Conservation (phyloP, 2,113 vertebrate genomes). For the Ellobius talpinus region DNA sequence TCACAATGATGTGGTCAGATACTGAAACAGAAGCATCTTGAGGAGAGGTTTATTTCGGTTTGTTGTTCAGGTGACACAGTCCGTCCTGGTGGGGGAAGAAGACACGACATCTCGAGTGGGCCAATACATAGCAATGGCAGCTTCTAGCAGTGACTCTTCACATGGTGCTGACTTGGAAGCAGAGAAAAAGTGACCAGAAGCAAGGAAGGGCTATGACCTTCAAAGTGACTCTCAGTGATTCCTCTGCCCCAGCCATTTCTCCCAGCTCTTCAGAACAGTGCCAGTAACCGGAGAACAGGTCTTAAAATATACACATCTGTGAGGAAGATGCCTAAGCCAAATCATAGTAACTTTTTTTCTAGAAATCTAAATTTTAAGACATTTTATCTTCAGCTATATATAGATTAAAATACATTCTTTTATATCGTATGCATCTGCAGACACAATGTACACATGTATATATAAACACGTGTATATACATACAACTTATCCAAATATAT, state of each 20-base stretch:
- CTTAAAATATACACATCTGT: background rate
- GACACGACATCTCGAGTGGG: background rate
- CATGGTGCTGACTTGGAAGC: background rate
- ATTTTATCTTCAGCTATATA: slow-evolving; percentile 20
- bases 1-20: background rate
- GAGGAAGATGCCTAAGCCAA: background rate
- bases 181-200: background rate
- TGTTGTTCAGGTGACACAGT: background rate
- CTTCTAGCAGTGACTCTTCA: background rate
- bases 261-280: background rate
- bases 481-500: background rate
- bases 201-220: background rate
- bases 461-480: background rate
- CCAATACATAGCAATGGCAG: background rate
- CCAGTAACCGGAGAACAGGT: background rate
- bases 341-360: background rate
- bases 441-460: background rate
- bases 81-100: background rate
- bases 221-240: background rate
- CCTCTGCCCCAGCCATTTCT: background rate
- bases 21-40: background rate
- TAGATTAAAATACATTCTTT: background rate
- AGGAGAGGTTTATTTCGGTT: background rate
- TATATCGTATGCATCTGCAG: background rate
- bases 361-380: slow-evolving; percentile 1